These are phyloP conservation scores for Mobula hypostoma DNA, from an alignment of 2,113 vertebrate species.

Conservation along the genomic window DNA sequence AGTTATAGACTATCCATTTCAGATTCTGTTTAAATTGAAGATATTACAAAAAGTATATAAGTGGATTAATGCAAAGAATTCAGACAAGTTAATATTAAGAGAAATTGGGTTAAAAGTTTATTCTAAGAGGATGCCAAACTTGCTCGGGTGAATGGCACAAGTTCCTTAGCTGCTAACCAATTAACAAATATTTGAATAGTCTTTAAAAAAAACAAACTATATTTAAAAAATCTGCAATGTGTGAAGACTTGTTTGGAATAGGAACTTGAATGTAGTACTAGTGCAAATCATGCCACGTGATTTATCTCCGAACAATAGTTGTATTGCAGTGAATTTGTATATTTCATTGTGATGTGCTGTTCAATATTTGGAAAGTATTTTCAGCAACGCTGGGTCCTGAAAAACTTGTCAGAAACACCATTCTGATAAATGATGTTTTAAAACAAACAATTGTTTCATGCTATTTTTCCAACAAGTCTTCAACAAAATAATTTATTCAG, in stretches of 20 bases:
- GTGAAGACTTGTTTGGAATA: constrained; percentile 4
- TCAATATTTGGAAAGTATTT: background rate
- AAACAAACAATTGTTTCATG: background rate
- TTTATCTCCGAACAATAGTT: background rate
- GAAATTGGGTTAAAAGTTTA: background rate
- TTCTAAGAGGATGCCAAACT: background rate
- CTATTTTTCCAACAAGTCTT: background rate
- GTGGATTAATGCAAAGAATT: background rate
- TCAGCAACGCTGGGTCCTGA: background rate
- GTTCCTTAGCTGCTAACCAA: background rate
- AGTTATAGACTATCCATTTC: background rate
- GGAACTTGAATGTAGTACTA: background rate
- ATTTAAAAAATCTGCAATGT: background rate
- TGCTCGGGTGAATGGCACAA: background rate
- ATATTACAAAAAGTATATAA: background rate
- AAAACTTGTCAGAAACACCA: background rate
- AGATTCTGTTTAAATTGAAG: background rate
- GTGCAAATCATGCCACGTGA: background rate
- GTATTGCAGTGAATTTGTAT: background rate
- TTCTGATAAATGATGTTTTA: background rate
- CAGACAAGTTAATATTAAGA: background rate
- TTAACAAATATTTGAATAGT: background rate
- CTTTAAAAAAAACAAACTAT: background rate
- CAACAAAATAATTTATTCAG: constrained; percentile 24
- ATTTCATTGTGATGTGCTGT: background rate